Conservation (phyloP, 64 coral and sea anemone species). For the Montipora capricornis region DNA sequence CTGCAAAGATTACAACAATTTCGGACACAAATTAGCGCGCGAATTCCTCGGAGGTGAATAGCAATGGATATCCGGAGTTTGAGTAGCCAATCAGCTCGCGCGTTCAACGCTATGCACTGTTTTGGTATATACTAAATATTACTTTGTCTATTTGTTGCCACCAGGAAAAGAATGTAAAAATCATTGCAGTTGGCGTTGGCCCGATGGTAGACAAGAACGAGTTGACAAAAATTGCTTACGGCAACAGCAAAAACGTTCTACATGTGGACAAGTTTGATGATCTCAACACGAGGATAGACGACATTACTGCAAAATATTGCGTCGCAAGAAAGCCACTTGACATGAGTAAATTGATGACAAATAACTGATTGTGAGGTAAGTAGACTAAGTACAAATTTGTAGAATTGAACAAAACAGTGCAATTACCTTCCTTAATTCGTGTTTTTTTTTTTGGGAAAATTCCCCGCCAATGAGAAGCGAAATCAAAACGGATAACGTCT, state of each 20-base stretch:
- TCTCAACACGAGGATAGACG: not conserved
- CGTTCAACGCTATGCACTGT: no score
- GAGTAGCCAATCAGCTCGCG: no score
- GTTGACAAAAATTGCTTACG: constrained; percentile 17
- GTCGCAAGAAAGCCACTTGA: not conserved
- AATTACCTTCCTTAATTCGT: no score
- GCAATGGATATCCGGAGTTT: no score
- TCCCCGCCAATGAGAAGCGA: no score
- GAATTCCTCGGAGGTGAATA: no score
- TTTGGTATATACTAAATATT: not conserved
- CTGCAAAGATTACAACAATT: no score
- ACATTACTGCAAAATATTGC: constrained; percentile 8
- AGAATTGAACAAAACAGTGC: no score
- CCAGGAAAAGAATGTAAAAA: not conserved
- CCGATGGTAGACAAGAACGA: not conserved
- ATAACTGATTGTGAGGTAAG: not conserved
- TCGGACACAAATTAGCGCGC: no score
- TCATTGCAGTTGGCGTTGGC: constrained; percentile 47
- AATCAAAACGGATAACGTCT: no score
- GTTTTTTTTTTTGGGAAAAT: no score
- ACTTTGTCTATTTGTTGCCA: not conserved
- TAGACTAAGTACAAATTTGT: not conserved
- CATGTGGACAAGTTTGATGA: not conserved
- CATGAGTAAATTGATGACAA: not conserved
- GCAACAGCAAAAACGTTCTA: constrained; percentile 1